Percentiles rank a stretch among this genome's conserved stretches.
Conservation (phyloP, 2,797 vertebrate genomes). For the Discoglossus pictus region DNA sequence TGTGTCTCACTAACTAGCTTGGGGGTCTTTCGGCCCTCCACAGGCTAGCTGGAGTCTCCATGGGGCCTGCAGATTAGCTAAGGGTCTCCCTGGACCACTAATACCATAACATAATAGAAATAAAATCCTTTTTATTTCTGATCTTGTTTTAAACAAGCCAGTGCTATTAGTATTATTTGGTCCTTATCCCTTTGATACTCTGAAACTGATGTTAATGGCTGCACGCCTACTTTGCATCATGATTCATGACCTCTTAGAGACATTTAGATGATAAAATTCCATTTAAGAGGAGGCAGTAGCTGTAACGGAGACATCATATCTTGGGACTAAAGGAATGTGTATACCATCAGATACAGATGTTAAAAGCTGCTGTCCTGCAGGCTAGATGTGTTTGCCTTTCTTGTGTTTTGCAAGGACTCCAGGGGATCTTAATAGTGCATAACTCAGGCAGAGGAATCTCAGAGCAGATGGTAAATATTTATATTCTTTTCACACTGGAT, state of each 20-base stretch:
- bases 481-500: slow-evolving; percentile 16
- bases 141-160: too few species aligned
- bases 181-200: too few species aligned
- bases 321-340: slow-evolving; percentile 21
- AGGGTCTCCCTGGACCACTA: too few species aligned
- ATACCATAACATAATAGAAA: too few species aligned
- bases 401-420: slow-evolving; percentile 29
- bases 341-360: slow-evolving; percentile 32
- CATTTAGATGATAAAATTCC: neutral
- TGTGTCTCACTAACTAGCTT: too few species aligned
- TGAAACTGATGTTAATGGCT: slow-evolving; percentile 5
- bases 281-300: neutral
- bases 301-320: slow-evolving; percentile 38
- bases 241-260: too few species aligned
- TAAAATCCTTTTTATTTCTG: too few species aligned
- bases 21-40: too few species aligned
- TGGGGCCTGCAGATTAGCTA: too few species aligned
- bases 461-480: slow-evolving; percentile 41
- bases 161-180: too few species aligned
- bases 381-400: slow-evolving; percentile 3
- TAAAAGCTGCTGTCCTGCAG: slow-evolving; percentile 45
- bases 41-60: too few species aligned
- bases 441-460: slow-evolving; percentile 7
- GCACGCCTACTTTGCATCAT: too few species aligned
- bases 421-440: slow-evolving; percentile 44